A percentile compares a stretch with the other conserved stretches of the same genome.
Evolutionary conservation across 2,113 vertebrate genomes (phyloP).

Genomic region (Calyptomena viridis): DNA sequence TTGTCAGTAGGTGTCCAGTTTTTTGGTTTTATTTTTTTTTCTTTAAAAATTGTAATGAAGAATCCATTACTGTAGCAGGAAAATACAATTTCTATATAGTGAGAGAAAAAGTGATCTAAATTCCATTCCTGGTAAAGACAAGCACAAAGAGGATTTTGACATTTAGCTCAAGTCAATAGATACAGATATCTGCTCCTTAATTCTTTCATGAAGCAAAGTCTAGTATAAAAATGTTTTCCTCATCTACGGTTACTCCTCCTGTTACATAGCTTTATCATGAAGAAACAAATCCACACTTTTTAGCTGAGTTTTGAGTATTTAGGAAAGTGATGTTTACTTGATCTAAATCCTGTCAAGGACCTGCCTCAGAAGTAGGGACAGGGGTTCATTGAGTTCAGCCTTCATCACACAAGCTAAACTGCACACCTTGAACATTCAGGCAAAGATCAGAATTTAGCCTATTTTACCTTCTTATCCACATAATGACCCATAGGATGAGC

Average conservation of each 20-base stretch:
- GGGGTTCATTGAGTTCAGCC: background rate
- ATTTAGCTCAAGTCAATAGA: background rate
- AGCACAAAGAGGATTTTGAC: background rate
- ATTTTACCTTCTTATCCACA: background rate
- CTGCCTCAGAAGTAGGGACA: background rate
- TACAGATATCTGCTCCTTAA: background rate
- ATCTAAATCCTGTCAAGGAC: background rate
- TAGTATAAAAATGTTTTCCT: background rate
- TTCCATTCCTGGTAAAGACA: background rate
- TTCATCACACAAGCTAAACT: background rate
- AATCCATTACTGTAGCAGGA: background rate
- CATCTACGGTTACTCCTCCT: background rate
- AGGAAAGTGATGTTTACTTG: background rate
- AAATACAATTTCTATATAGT: background rate
- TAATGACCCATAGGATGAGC: background rate
- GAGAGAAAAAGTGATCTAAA: background rate
- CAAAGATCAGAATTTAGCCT: background rate
- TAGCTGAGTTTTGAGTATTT: background rate
- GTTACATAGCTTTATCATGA: background rate
- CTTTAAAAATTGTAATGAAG: background rate
- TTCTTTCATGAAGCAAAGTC: background rate
- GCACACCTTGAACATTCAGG: background rate
- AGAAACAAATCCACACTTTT: background rate
- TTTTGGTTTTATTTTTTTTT: background rate
- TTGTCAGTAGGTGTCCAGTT: accelerated